phyloP scores from a whole-genome alignment of 2,797 vertebrate species.

The Streptopelia turtur region DNA sequence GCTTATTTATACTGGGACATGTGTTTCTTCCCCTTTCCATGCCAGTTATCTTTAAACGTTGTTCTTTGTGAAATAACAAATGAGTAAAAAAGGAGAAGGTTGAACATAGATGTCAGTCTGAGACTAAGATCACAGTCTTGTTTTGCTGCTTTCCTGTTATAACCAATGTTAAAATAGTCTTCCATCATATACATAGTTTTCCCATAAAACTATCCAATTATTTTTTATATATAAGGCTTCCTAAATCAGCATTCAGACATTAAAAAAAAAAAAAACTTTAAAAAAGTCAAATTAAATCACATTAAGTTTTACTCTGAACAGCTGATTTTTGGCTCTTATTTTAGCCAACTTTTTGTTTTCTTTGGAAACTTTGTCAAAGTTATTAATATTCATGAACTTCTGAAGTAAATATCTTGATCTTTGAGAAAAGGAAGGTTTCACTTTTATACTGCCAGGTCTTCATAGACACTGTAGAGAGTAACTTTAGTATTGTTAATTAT shows the following conservation, averaged over 20 bases:
- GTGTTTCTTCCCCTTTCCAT: neutral
- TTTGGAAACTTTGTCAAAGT: neutral
- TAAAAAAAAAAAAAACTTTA: neutral
- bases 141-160: neutral
- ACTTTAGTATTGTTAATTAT: neutral
- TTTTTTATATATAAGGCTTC: neutral
- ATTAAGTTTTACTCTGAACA: neutral
- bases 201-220: fast-evolving
- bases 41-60: neutral
- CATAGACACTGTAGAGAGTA: neutral
- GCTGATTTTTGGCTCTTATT: neutral
- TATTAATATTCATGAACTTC: neutral
- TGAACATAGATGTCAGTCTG: neutral
- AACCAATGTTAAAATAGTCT: neutral
- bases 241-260: neutral
- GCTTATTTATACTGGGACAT: neutral
- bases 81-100: neutral
- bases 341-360: neutral
- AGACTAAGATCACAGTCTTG: neutral
- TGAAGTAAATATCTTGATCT: neutral
- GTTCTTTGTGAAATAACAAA: neutral
- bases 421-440: neutral
- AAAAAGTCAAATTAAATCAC: neutral
- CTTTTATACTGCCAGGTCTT: neutral
- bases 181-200: neutral